Base-by-base conservation (phyloP, 1,140 invertebrate species). In the Cataglyphis hispanica region DNA sequence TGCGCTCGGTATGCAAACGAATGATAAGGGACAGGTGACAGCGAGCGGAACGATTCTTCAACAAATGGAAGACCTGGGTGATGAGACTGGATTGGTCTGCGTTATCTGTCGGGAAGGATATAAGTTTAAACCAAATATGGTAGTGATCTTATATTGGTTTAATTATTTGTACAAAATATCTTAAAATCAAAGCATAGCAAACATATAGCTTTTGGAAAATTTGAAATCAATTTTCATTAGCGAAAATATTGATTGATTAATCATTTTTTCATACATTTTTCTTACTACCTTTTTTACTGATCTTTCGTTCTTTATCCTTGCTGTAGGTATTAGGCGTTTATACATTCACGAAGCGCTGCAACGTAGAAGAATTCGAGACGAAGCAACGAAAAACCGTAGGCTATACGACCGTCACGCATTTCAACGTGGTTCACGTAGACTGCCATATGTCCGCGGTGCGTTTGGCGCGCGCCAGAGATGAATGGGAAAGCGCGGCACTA, bases 51-150 rank as follows among this genome's bases (percentile, higher is more conserved):
- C 97, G 16, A 98, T 99, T 84, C 95, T 99, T 87, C 98, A 99
- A 92, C 98, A 99, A 95, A 98, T 99, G 93, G 98, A 99, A 92
- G 98, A 99, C 92, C 95, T 99, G 46, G 98, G 98, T 7, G 99
- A 99, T 94, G 99, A 99, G 95, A 97, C 98, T 0, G 99, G 99
- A 31, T 95, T 99, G n/a, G 98, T 99, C 0, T 99, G 99, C 95
- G 99, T 99, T 89, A 99, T 99, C 91, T 99, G 99, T 94, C 97
- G 99, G 46, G 99, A 99, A 95, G 99, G 99, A 2, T 99, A 99
- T 94, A 98, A 98, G 93, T 99, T 98, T 94, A 98, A 98, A 93
- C 98, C 98, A 8, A 97, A 96, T 7, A 98, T 98, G 96, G 96
- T 96, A 90, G 86, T 13, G 56, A 34, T 25, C 11, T 25, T 22